Evolutionary conservation across 2,113 vertebrate genomes (phyloP).

Genomic region (Actinemys pallida): DNA sequence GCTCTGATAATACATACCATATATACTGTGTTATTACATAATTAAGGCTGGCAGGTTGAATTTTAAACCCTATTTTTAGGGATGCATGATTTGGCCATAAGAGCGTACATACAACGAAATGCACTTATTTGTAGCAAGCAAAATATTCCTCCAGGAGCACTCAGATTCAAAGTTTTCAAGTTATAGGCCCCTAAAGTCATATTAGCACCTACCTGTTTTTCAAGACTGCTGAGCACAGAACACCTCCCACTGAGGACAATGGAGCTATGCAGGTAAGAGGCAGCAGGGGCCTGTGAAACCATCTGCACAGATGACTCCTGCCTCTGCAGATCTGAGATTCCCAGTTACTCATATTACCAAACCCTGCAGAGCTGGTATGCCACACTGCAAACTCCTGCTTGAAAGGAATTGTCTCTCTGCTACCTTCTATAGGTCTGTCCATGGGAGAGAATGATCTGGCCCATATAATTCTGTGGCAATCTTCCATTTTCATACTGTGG

Average conservation of each 20-base stretch:
- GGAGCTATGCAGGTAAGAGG: neutral
- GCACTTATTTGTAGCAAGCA: neutral
- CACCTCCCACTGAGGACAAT: neutral
- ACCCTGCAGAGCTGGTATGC: neutral
- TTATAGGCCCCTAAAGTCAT: neutral
- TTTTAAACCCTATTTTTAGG: neutral
- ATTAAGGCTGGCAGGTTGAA: neutral
- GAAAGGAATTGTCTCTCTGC: neutral
- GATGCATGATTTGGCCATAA: neutral
- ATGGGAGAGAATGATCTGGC: neutral
- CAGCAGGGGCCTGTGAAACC: neutral
- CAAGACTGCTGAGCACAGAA: neutral
- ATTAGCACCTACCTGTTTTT: neutral
- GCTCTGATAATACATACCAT: conserved; percentile 13
- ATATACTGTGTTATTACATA: neutral
- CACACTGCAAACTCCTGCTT: neutral
- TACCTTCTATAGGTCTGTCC: neutral
- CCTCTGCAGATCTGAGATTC: neutral
- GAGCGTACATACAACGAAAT: neutral
- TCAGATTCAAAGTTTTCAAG: neutral
- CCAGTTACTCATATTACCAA: neutral
- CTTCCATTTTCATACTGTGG: neutral
- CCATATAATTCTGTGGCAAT: neutral
- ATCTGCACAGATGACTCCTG: neutral
- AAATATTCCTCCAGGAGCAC: neutral